Evolutionary conservation across 2,113 vertebrate genomes (phyloP).

Genomic region (Irena cyanogastra): DNA sequence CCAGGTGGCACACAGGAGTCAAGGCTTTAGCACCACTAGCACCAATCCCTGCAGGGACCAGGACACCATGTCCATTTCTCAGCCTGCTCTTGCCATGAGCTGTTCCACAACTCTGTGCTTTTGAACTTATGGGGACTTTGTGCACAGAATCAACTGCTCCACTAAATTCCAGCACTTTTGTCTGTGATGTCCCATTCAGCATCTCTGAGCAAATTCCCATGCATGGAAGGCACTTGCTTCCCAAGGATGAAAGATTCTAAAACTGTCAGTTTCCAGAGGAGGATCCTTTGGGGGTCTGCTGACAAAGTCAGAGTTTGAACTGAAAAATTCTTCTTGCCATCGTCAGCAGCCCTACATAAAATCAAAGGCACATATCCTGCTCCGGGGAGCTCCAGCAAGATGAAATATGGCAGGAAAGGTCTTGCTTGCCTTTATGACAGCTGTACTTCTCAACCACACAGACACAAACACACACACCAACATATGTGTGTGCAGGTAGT

Average conservation of each 20-base stretch:
- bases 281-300: not conserved
- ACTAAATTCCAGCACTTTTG: not conserved
- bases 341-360: not conserved
- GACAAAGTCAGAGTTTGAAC: not conserved
- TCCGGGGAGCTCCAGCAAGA: not conserved
- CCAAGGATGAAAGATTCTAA: not conserved
- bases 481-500: not conserved
- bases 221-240: not conserved
- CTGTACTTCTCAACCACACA: not conserved
- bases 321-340: not conserved
- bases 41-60: not conserved
- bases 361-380: not conserved
- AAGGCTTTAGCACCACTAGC: not conserved
- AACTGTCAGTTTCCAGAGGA: not conserved
- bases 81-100: not conserved
- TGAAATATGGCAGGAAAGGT: not conserved
- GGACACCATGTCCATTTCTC: accelerated
- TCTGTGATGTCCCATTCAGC: not conserved
- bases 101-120: not conserved
- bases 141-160: not conserved
- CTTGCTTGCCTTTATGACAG: not conserved
- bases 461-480: too few species aligned
- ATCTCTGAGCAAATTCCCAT: not conserved
- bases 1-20: not conserved
- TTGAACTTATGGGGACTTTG: not conserved